phyloP scores from a whole-genome alignment of 2,797 vertebrate genomes.

The Paedocypris micromegethes region DNA sequence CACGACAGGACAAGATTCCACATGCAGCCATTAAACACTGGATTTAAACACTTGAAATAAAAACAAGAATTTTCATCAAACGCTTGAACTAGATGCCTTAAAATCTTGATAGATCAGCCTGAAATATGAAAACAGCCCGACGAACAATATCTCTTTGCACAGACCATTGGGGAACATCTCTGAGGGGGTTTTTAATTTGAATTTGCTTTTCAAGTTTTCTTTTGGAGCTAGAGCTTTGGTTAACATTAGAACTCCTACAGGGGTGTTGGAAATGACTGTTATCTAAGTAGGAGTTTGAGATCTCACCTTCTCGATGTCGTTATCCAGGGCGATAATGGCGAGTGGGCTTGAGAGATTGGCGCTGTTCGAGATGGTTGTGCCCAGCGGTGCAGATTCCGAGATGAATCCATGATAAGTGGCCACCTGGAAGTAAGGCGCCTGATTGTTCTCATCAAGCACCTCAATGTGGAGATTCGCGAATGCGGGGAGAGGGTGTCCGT shows the following conservation, averaged over 20 bases:
- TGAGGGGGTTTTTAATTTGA: slow-evolving; percentile 10
- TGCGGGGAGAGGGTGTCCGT: slow-evolving; percentile 91
- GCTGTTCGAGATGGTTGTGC: slow-evolving; percentile 78
- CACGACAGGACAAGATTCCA: too few species aligned
- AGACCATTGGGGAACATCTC: background rate
- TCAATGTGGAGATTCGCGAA: slow-evolving; percentile 93
- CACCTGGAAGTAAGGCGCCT: slow-evolving; percentile 87
- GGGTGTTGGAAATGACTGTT: background rate
- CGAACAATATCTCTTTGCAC: slow-evolving; percentile 4
- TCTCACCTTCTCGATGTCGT: slow-evolving; percentile 90
- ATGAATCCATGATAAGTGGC: slow-evolving; percentile 84
- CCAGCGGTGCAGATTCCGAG: slow-evolving; percentile 85
- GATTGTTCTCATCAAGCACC: slow-evolving; percentile 94
- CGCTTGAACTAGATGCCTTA: too few species aligned
- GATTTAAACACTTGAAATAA: too few species aligned
- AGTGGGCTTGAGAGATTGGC: slow-evolving; percentile 76
- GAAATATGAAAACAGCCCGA: background rate
- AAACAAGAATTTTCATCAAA: too few species aligned
- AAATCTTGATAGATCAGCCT: too few species aligned
- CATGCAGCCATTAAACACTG: too few species aligned
- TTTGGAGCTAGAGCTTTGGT: slow-evolving; percentile 6
- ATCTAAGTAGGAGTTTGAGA: background rate
- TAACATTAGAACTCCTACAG: slow-evolving; percentile 16
- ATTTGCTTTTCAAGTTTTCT: slow-evolving; percentile 14
- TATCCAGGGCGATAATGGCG: slow-evolving; percentile 83